phyloP scores from a whole-genome alignment of 1,140 invertebrate species.

The Drosophila elegans region DNA sequence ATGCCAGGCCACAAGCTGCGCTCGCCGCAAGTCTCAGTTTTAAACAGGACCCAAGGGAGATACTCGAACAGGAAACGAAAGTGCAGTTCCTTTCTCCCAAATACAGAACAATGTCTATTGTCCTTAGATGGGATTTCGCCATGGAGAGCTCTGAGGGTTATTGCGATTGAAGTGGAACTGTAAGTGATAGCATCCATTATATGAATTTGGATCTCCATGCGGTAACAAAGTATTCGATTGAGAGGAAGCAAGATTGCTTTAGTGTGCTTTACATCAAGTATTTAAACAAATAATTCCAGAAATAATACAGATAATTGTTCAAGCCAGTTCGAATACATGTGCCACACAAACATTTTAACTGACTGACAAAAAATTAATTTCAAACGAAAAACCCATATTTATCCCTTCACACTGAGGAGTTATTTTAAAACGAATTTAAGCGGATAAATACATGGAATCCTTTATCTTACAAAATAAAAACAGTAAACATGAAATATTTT shows the following conservation, averaged over 20 bases:
- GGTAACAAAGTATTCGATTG: constrained; percentile 25
- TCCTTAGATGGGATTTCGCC: constrained; percentile 32
- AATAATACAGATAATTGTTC: background rate
- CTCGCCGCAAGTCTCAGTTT: constrained; percentile 33
- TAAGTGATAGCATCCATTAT: constrained; percentile 39
- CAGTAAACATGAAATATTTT: too few relatives aligned
- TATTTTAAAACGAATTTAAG: too few relatives aligned
- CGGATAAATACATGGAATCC: too few relatives aligned
- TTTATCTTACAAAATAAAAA: too few relatives aligned
- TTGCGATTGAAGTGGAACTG: constrained; percentile 37
- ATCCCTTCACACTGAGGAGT: too few relatives aligned
- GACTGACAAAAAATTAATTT: too few relatives aligned
- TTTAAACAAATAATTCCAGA: background rate
- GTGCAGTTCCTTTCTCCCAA: constrained; percentile 16
- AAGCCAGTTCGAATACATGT: too few relatives aligned
- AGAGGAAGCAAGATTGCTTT: background rate
- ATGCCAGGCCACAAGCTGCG: constrained; percentile 39
- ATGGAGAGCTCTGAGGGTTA: constrained; percentile 38
- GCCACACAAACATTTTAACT: too few relatives aligned
- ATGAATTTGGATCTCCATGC: constrained; percentile 16
- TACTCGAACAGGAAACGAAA: constrained; percentile 16
- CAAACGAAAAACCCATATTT: too few relatives aligned
- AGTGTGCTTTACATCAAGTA: background rate
- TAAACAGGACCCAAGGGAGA: constrained; percentile 15
- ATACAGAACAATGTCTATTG: constrained; percentile 36